Evolutionary conservation across 2,888 invertebrate species (phyloP), one percentile per base, ranked within the genome.

Genomic region (Cabera pusaria): DNA sequence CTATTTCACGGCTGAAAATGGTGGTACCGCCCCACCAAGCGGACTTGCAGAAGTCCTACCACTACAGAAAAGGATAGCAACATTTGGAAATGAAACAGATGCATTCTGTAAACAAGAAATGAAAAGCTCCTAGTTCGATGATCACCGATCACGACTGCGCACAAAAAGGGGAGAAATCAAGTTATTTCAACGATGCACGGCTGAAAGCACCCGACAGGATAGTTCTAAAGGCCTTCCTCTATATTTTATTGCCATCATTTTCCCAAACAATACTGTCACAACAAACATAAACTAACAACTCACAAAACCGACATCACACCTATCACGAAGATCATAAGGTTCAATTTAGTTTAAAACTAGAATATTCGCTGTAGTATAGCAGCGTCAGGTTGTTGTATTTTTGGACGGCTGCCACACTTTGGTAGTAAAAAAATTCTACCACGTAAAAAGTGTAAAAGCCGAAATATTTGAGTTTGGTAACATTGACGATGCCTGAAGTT

Each of bases 171-270:
- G 44, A 52, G 27, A 42, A 59, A 56, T 57, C 42, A 56, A 56
- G 51, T 58, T 56, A 55, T 52, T 59, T 46, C 44, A 42, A 31
- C 44, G 35, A 27, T 35, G 25, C 22, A 31, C 26, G 29, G 25
- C 44, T 32, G 37, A 43, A 42, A 48, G 41, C 38, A 44, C 37
- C 35, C 44, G 36, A 37, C 45, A 42, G 56, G 76, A 76, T 75
- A 74, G 71, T 73, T 71, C 64, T 60, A 73, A 79, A 74, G 52
- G 65, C 72, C 67, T 71, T 65, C 63, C 69, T 70, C 67, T 75
- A 76, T 72, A 80, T 80, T 53, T 82, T 81, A 84, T 80, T 79
- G 68, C 76, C 73, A 69, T 79, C 76, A 81, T 77, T 80, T 79
- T 72, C 68, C 71, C 76, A 77, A 77, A 82, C 78, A 80, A 79